phyloP scores from a whole-genome alignment of 2,888 invertebrate species.

The Mythimna pallens region DNA sequence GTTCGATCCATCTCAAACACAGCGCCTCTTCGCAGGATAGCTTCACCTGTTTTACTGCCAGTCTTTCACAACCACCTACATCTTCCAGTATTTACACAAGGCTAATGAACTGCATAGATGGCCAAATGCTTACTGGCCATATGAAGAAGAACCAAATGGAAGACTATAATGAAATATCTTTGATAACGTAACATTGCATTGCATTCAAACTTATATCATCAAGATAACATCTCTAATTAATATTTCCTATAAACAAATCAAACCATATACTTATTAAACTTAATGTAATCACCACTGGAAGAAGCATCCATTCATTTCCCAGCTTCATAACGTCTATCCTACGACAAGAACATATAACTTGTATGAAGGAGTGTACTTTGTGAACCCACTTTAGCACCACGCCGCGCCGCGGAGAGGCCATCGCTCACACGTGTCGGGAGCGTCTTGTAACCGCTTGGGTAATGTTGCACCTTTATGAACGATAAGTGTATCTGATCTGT shows the following conservation, averaged over 20 bases:
- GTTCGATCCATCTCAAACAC: not conserved
- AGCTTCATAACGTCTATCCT: not conserved
- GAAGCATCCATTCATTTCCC: conserved; percentile 3
- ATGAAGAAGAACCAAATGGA: too few relatives aligned
- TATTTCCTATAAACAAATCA: not conserved
- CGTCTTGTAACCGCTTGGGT: conserved; percentile 49
- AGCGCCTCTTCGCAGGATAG: not conserved
- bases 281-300: not conserved
- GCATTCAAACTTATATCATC: too few relatives aligned
- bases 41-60: not conserved
- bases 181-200: too few relatives aligned
- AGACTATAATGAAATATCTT: too few relatives aligned
- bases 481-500: conserved; percentile 33
- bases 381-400: conserved; percentile 10
- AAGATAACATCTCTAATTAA: not conserved
- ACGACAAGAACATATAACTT: conserved; percentile 24
- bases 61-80: not conserved
- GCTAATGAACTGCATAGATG: too few relatives aligned
- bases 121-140: too few relatives aligned
- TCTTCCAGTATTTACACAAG: not conserved
- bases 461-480: conserved; percentile 48
- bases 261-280: conserved; percentile 5
- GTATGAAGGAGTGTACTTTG: conserved; percentile 23
- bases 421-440: conserved; percentile 44
- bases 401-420: conserved; percentile 24